These are phyloP conservation scores for Salarias fasciatus DNA, from an alignment of 2,797 vertebrate species.

Conservation along the genomic window DNA sequence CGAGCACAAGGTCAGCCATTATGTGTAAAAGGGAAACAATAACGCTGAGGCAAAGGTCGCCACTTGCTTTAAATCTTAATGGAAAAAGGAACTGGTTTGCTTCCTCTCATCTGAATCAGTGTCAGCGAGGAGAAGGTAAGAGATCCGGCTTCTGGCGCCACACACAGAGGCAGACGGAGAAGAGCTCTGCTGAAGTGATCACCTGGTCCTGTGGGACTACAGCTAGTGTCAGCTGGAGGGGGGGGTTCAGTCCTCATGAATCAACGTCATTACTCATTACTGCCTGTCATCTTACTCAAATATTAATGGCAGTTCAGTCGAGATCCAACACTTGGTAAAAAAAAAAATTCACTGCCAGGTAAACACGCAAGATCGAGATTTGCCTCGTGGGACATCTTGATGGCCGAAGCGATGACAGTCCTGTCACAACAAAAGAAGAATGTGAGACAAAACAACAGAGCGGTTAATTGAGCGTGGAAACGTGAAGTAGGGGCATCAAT, in stretches of 20 bases:
- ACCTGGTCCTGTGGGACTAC: conserved; percentile 35
- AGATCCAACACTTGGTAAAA: conserved; percentile 39
- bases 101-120: conserved; percentile 64
- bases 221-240: conserved; percentile 41
- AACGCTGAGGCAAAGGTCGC: conserved; percentile 47
- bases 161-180: conserved; percentile 32
- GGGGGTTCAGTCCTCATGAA: conserved; percentile 43
- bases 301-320: conserved; percentile 43
- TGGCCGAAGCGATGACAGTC: conserved; percentile 11
- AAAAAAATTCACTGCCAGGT: conserved; percentile 40
- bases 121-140: conserved; percentile 58
- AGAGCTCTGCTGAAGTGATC: conserved; percentile 48
- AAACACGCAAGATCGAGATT: conserved; percentile 37
- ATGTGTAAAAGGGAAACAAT: conserved; percentile 33
- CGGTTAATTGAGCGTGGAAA: conserved; percentile 44
- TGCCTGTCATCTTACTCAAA: conserved; percentile 62
- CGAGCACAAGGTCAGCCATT: conserved; percentile 41
- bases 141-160: conserved; percentile 69
- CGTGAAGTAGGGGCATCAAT: conserved; percentile 39
- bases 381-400: conserved; percentile 21
- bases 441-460: conserved; percentile 34
- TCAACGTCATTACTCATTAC: conserved; percentile 54
- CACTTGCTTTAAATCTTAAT: conserved; percentile 53
- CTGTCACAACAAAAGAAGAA: conserved; percentile 35
- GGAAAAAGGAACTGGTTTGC: conserved; percentile 54